These are phyloP conservation scores for Boleophthalmus pectinirostris DNA, from an alignment of 2,113 vertebrate genomes.

Conservation along the genomic window DNA sequence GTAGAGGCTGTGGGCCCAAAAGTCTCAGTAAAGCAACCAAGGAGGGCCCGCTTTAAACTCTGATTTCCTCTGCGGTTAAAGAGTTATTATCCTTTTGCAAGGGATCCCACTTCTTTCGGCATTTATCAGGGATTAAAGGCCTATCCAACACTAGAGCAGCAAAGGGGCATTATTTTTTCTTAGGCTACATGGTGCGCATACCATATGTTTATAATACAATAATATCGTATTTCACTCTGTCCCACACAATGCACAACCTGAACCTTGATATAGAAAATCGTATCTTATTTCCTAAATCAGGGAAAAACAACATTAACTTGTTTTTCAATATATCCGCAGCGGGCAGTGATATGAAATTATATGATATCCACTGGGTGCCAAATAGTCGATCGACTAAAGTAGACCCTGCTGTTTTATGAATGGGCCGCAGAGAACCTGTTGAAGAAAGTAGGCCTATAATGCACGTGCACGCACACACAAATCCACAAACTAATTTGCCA, in stretches of 20 bases:
- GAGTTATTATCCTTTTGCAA: conserved; percentile 52
- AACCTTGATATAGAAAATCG: background rate
- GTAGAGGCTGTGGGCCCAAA: conserved; percentile 57
- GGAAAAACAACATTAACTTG: conserved; percentile 5
- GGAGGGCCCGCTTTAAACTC: conserved; percentile 57
- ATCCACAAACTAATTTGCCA: background rate
- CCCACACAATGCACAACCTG: background rate
- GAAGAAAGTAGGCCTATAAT: conserved; percentile 32
- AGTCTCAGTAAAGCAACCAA: conserved; percentile 42
- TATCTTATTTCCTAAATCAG: background rate
- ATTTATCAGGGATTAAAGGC: conserved; percentile 70
- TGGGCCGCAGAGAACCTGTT: conserved; percentile 62
- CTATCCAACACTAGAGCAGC: conserved; percentile 55
- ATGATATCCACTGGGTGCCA: conserved; percentile 69
- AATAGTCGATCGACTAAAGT: conserved; percentile 66
- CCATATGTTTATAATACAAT: background rate
- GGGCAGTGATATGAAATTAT: conserved; percentile 69
- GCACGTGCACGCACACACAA: conserved; percentile 2
- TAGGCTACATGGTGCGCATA: conserved; percentile 1
- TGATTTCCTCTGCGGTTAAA: conserved; percentile 65
- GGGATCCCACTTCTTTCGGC: conserved; percentile 55
- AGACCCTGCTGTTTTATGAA: conserved; percentile 65
- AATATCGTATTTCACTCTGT: background rate
- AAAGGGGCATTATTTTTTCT: conserved; percentile 44
- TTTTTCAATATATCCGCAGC: conserved; percentile 72